phyloP scores from a whole-genome alignment of 1,140 invertebrate genomes.

The Saccostrea echinata region DNA sequence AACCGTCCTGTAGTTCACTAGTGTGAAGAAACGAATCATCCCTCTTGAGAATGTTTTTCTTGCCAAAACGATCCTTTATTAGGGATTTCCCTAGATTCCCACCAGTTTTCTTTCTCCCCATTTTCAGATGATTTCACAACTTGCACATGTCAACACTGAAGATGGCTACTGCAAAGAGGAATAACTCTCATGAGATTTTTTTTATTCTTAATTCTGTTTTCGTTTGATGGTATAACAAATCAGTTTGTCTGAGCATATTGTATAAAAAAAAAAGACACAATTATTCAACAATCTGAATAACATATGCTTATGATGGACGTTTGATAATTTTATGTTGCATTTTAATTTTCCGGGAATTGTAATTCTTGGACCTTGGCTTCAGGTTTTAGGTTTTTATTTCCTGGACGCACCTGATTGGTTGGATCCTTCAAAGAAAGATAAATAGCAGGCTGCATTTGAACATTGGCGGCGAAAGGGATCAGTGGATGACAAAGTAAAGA shows the following conservation, averaged over 20 bases:
- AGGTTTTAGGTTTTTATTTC: background rate
- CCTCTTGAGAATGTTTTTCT: background rate
- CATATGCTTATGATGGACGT: background rate
- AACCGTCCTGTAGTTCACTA: constrained; percentile 92
- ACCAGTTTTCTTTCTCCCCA: constrained; percentile 33
- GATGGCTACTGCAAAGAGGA: background rate
- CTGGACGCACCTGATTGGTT: constrained; percentile 30
- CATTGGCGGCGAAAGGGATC: constrained; percentile 18
- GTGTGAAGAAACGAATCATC: constrained; percentile 85
- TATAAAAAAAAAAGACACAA: no score
- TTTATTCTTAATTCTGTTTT: background rate
- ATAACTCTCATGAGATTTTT: background rate
- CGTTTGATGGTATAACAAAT: background rate
- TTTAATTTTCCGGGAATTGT: constrained; percentile 6
- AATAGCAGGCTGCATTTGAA: constrained; percentile 4
- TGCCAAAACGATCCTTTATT: constrained; percentile 39
- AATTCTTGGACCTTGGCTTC: background rate
- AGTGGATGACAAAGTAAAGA: background rate
- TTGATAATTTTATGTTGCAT: background rate
- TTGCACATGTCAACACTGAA: constrained; percentile 23
- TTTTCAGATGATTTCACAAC: constrained; percentile 9
- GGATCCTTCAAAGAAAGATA: background rate
- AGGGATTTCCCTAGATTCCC: background rate
- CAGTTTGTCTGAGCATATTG: no score
- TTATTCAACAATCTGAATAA: no score